Base-by-base conservation (phyloP, 23 tunicate species). In the Styela clava region DNA sequence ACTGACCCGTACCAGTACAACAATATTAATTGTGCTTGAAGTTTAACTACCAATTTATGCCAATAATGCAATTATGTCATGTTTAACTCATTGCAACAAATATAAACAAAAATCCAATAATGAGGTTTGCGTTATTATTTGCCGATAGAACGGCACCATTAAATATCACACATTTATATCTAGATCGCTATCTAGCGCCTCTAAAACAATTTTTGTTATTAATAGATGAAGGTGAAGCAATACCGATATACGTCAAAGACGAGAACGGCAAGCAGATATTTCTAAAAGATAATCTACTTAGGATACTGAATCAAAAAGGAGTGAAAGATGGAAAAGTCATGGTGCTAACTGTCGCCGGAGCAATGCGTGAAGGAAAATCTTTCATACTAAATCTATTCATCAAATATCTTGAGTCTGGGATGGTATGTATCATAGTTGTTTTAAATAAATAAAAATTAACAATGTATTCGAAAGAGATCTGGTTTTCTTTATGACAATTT, bases 341-440 rank as follows among this genome's bases (percentile, higher is more conserved):
- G 44, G 97, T 92, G 24, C 79, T 92, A 19, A 86, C 97, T 28
- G 91, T 92, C 1, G 91, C 92, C 24, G 97, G 97, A 35, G 97
- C 97, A 16, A 87, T 92, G 78, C 86, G 97, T 1, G 87, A 87
- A 79, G 97, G 97, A 68, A 92, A 92, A 79, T 92, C 97, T 1
- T 92, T 92, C 62, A 64, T 92, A 20, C 83, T 92, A 24, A 92
- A 92, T 44, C 83, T 86, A 56, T 65, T 92, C n/a, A 32, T 86
- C 63, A 69, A 88, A 79, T 92, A 87, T 74, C 83, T 92, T 35
- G 25, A 34, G 28, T 68, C 56, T 44, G 56, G 56, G 12, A 44
- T 44, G 56, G 56, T 44, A 44, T n/a, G n/a, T n/a, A n/a, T n/a
- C n/a, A n/a, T n/a, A n/a, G n/a, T n/a, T n/a, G n/a, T n/a, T n/a